Conservation (phyloP, 1,140 invertebrate genomes). For the Drosophila nigrodunni region DNA sequence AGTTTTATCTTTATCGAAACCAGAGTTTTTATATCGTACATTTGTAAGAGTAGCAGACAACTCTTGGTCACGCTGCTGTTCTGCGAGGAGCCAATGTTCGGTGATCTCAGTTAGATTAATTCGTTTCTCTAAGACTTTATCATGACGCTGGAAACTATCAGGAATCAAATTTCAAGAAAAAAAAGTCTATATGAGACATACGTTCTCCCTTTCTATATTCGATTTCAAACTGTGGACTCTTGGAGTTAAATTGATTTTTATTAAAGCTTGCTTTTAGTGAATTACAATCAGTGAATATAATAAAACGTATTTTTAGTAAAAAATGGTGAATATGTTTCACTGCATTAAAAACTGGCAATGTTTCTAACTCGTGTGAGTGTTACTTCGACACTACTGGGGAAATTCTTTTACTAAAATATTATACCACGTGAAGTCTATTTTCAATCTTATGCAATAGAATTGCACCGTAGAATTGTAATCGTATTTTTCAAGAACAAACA, state of each 20-base stretch:
- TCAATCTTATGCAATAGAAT: conserved; percentile 6
- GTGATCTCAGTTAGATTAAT: too few relatives aligned
- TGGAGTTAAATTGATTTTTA: neutral
- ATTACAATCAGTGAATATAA: neutral
- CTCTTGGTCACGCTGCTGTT: too few relatives aligned
- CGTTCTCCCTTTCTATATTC: too few relatives aligned
- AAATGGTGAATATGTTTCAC: conserved; percentile 6
- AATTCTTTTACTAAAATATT: conserved; percentile 17
- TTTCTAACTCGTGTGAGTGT: conserved; percentile 11
- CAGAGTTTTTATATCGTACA: too few relatives aligned
- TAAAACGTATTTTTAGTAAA: neutral
- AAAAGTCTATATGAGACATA: too few relatives aligned
- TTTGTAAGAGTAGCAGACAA: too few relatives aligned
- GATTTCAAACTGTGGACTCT: too few relatives aligned
- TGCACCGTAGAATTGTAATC: conserved; percentile 42
- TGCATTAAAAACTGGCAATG: neutral
- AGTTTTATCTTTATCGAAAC: neutral
- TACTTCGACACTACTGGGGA: conserved; percentile 1
- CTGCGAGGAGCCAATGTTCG: too few relatives aligned
- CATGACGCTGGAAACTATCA: too few relatives aligned
- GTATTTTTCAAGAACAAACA: conserved; percentile 19
- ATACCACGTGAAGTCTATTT: neutral
- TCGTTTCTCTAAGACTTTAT: too few relatives aligned
- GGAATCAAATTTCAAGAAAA: too few relatives aligned
- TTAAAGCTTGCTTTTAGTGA: neutral